phyloP scores from a whole-genome alignment of 2,888 invertebrate genomes.

The Entomobrya multifasciata region DNA sequence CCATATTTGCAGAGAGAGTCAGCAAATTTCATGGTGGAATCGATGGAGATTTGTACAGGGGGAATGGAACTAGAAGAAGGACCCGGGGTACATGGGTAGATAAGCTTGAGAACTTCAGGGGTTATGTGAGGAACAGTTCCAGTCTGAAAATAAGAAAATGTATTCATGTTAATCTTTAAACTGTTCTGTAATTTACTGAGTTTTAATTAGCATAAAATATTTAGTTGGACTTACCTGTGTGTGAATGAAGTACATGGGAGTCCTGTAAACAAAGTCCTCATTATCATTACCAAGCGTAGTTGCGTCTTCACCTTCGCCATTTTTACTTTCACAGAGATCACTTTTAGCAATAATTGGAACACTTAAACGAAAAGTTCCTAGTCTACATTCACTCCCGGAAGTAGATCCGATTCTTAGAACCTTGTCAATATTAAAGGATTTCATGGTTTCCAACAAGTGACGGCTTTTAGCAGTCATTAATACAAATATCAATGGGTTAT shows the following conservation, averaged over 20 bases:
- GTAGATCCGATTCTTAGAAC: background rate
- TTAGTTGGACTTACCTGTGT: slow-evolving; percentile 74
- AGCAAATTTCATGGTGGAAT: slow-evolving; percentile 86
- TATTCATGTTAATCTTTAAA: background rate
- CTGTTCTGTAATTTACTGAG: background rate
- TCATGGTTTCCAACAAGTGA: slow-evolving; percentile 54
- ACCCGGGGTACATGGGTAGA: slow-evolving; percentile 81
- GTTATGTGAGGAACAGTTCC: slow-evolving; percentile 92
- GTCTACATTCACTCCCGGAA: background rate
- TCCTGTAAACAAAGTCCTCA: slow-evolving; percentile 40
- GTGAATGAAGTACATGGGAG: slow-evolving; percentile 77
- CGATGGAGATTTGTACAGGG: slow-evolving; percentile 88
- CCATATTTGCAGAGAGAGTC: slow-evolving; percentile 86
- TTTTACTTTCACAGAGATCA: too few relatives aligned
- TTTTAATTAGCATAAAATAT: background rate
- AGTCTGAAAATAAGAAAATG: slow-evolving; percentile 83
- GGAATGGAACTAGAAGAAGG: slow-evolving; percentile 81
- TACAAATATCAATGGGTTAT: too few relatives aligned
- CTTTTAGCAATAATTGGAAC: background rate
- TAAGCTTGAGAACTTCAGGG: slow-evolving; percentile 87
- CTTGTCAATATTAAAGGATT: slow-evolving; percentile 55
- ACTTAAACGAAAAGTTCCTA: background rate
- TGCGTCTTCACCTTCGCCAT: background rate
- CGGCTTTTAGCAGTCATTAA: too few relatives aligned
- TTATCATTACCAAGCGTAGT: background rate